These are phyloP conservation scores for Lasioglossum marginatum DNA, from an alignment of 2,888 invertebrate species.

Conservation along the genomic window DNA sequence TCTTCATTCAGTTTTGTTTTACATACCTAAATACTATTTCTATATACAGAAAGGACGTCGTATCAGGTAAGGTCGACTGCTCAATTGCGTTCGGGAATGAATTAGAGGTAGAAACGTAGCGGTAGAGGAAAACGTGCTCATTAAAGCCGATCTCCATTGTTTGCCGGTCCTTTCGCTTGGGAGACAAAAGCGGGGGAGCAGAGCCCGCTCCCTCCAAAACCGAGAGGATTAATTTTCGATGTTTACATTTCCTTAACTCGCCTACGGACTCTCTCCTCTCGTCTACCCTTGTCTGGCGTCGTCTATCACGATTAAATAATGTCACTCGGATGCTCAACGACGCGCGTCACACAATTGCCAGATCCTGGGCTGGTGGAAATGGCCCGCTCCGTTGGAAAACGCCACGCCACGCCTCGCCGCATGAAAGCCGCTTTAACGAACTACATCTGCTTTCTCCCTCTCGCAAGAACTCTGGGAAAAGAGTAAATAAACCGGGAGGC, in stretches of 20 bases:
- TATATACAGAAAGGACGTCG: background rate
- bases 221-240: slow-evolving; percentile 65
- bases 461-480: background rate
- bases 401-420: background rate
- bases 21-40: too few species aligned
- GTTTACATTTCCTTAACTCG: slow-evolving; percentile 48
- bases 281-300: background rate
- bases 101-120: background rate
- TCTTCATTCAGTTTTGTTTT: too few species aligned
- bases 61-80: background rate
- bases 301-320: slow-evolving; percentile 39
- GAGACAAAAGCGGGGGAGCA: slow-evolving; percentile 35
- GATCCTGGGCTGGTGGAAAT: background rate
- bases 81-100: background rate
- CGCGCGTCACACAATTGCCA: slow-evolving; percentile 25
- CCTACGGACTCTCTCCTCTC: background rate
- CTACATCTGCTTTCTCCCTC: background rate
- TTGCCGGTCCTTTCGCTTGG: slow-evolving; percentile 48
- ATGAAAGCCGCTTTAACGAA: slow-evolving; percentile 24
- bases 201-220: slow-evolving; percentile 16
- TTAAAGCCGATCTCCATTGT: slow-evolving; percentile 56
- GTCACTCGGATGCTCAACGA: slow-evolving; percentile 14
- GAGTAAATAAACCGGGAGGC: slow-evolving; percentile 12
- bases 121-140: slow-evolving; percentile 33
- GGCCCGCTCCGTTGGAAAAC: slow-evolving; percentile 4